Conservation (phyloP, 1,140 invertebrate genomes). For the Aphis craccivora region DNA sequence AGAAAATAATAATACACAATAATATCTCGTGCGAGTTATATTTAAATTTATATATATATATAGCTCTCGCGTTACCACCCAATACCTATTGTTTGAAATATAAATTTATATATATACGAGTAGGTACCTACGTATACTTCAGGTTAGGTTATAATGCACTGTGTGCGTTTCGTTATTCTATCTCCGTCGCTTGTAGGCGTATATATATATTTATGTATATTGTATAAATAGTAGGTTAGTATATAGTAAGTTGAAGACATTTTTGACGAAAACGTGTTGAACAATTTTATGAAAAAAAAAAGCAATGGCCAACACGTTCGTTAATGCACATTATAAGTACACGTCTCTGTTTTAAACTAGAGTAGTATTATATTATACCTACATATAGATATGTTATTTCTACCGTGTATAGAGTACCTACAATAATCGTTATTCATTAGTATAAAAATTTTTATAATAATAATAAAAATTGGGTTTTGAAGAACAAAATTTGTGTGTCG, state of each 20-base stretch:
- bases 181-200: neutral
- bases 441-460: too few relatives aligned
- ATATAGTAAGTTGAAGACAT: neutral
- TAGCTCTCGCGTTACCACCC: neutral
- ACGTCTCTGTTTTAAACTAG: neutral
- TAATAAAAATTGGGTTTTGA: too few relatives aligned
- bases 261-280: slow-evolving; percentile 40
- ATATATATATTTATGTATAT: neutral
- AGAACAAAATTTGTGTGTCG: neutral
- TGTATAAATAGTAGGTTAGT: neutral
- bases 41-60: neutral
- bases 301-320: slow-evolving; percentile 28
- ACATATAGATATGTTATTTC: neutral
- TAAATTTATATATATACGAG: neutral
- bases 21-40: neutral
- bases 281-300: slow-evolving; percentile 17
- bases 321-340: neutral
- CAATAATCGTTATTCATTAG: neutral
- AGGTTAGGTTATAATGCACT: neutral
- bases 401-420: neutral
- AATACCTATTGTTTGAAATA: neutral
- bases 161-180: neutral
- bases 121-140: too few relatives aligned
- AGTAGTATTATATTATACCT: too few relatives aligned
- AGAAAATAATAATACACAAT: neutral